Percentiles rank a stretch among this genome's conserved stretches.
These are phyloP conservation scores for Columba janthina DNA, from an alignment of 2,113 vertebrate species.

Conservation along the genomic window DNA sequence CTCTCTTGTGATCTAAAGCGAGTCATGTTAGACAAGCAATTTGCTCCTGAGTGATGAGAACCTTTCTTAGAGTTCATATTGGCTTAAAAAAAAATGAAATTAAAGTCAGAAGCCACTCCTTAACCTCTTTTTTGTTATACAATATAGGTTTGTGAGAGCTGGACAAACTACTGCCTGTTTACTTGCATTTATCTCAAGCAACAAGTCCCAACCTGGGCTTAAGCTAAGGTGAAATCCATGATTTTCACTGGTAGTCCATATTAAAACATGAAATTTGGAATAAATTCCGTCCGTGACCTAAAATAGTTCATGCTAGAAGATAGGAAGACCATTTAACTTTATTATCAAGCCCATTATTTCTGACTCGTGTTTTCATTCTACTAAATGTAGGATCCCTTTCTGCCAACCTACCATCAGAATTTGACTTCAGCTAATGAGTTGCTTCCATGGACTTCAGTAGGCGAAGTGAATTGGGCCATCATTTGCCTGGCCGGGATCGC, in stretches of 20 bases:
- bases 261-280: background rate
- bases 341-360: background rate
- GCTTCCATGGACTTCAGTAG: background rate
- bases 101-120: background rate
- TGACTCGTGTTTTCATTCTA: background rate
- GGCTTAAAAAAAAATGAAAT: background rate
- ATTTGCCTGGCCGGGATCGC: background rate
- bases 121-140: background rate
- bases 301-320: background rate
- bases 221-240: background rate
- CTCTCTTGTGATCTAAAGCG: background rate
- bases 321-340: background rate
- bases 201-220: background rate
- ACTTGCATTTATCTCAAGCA: background rate
- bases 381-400: background rate
- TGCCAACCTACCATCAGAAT: background rate
- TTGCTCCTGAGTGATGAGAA: slow-evolving; percentile 17
- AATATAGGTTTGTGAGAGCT: background rate
- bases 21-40: background rate
- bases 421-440: background rate
- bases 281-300: background rate
- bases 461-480: background rate
- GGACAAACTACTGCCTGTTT: fast-evolving
- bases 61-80: background rate
- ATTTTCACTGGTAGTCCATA: background rate